Evolutionary conservation across 2,797 vertebrate species (phyloP), one percentile per base, ranked within the genome.

Genomic region (Okamejei kenojei): DNA sequence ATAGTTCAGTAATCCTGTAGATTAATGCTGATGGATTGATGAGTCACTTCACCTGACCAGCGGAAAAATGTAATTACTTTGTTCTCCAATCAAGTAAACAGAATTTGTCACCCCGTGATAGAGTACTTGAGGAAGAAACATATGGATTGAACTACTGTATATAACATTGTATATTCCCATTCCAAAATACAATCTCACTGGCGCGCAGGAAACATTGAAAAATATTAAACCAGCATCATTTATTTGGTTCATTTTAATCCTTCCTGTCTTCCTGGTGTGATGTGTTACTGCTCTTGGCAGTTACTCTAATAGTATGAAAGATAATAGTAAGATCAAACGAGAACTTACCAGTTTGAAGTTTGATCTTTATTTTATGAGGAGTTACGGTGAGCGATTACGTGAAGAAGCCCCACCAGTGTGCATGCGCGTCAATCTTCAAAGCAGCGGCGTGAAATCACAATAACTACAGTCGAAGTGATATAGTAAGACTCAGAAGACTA

Each of bases 221-320:
- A 68, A 1, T 35, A 1, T 88, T 88, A 29, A 73, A 74, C 23
- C 11, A 74, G 38, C 45, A 92, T 76, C 38, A 76, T 76, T 58
- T 45, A 21, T 54, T n/a, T 88, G 61, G 32, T 35, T 86, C 61
- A 63, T 86, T 86, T 86, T 58, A 86, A 86, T 86, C 61, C 58
- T 7, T 32, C 58, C 26, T 65, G 17, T 68, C 17, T 65, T 19
- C 45, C 38, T 68, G 68, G 73, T 68, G 21, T 68, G n/a, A 73
- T 90, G 10, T 90, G 68, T 29, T 73, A 11, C 35, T 76, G 71
- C 1, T 21, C 11, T 38, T 54, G 38, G 26, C 9, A 74, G 23
- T 74, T 91, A 54, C 90, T 15, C 21, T 15, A 17, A 11, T 73
- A 17, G 35, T 29, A 74, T 54, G 5, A 54, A 54, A 54, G 45